Base-by-base conservation (phyloP, 2,113 vertebrate species). In the Microtus richardsoni region DNA sequence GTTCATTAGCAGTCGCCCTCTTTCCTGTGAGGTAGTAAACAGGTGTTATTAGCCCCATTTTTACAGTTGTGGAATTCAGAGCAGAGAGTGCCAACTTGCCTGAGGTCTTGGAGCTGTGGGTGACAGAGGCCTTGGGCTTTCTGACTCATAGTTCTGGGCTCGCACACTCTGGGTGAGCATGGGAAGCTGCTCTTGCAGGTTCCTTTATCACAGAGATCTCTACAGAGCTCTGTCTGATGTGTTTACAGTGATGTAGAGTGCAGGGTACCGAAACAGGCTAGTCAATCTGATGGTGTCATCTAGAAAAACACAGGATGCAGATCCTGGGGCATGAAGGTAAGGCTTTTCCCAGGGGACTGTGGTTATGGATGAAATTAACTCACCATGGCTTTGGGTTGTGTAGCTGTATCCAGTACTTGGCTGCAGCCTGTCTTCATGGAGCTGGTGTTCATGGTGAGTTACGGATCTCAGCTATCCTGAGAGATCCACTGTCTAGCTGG, bases 41-140 rank as follows among this genome's bases (percentile, higher is more conserved):
- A 95, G 89, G 91, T 96, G 21, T 96, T 36, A 95, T 98, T 96
- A 96, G 96, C 54, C 91, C 85, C 95, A 12, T n/a, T 93, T 97
- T 96, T 93, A 92, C 82, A 70, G 90, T 21, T 13, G 88, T 78
- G 60, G 96, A 93, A 93, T 78, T 77, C 66, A 13, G 12, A 88
- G 85, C 91, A 70, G 73, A 79, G 68, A 91, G 95, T 28, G 77
- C 75, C 28, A 36, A 1, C 78, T 77, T 73, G 93, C 70, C 94
- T 36, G 33, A 80, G 93, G 95, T 66, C 92, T 78, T 73, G 33
- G 80, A 66, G 83, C 89, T 60, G 47, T 4, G 78, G 94, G 94
- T 79, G 94, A 16, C 94, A 85, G 64, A 79, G 95, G 24, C 21
- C 0, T 30, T 47, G 39, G 71, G 93, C 26, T 49, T 89, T 92